These are phyloP conservation scores for Gymnorhina tibicen DNA, from an alignment of 2,113 vertebrate species.

Conservation along the genomic window DNA sequence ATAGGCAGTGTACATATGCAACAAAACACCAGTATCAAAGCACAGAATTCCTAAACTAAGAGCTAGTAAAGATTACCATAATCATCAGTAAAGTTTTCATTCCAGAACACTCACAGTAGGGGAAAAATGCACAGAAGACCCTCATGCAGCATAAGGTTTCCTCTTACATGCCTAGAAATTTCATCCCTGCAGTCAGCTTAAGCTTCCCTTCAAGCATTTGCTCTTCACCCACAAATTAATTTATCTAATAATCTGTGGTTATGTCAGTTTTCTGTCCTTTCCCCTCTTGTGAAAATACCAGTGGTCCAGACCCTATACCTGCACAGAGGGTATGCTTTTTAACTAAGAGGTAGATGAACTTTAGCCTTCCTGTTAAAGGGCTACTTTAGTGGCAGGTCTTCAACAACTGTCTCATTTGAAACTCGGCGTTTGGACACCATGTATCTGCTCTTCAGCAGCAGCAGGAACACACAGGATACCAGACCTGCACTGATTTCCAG, in stretches of 20 bases:
- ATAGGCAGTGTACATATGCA: not conserved
- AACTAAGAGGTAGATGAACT: not conserved
- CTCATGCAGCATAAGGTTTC: not conserved
- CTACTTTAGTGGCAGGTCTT: not conserved
- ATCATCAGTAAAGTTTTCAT: not conserved
- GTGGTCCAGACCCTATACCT: not conserved
- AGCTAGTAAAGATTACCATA: not conserved
- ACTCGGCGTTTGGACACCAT: not conserved
- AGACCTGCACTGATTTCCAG: not conserved
- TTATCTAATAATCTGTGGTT: not conserved
- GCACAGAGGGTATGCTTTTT: not conserved
- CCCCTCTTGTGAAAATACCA: not conserved
- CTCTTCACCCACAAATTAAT: not conserved
- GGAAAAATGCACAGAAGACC: rapidly evolving
- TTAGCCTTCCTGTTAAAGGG: not conserved
- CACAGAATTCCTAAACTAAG: not conserved
- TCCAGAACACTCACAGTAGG: not conserved
- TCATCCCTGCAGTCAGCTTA: not conserved
- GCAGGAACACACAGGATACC: not conserved
- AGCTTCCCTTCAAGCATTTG: not conserved
- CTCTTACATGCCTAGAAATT: not conserved
- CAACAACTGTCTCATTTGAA: not conserved
- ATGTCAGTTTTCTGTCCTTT: not conserved
- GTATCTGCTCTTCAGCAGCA: not conserved
- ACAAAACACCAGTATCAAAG: constrained; percentile 39